These are phyloP conservation scores for Octonoba sinensis DNA, from an alignment of 2,888 invertebrate genomes.

Conservation along the genomic window DNA sequence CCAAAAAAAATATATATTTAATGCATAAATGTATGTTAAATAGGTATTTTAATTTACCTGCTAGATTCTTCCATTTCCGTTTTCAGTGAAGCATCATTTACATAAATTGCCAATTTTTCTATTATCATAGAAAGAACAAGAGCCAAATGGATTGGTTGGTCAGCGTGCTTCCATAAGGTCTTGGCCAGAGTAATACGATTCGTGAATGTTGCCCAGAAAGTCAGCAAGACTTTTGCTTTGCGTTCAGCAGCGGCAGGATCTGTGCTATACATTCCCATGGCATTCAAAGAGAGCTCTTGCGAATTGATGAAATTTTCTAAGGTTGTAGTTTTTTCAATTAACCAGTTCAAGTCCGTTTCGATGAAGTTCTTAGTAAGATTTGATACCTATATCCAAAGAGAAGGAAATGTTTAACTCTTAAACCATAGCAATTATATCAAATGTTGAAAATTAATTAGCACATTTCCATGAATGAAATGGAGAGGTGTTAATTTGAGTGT, in stretches of 20 bases:
- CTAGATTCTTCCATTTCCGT: constrained; percentile 66
- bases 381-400: constrained; percentile 44
- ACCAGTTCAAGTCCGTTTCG: constrained; percentile 67
- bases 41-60: constrained; percentile 45
- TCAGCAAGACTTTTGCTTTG: constrained; percentile 66
- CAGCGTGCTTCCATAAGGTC: constrained; percentile 67
- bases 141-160: constrained; percentile 68
- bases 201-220: constrained; percentile 68
- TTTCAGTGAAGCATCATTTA: constrained; percentile 66
- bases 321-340: constrained; percentile 68
- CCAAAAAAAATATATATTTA: not conserved
- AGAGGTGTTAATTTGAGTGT: too few species aligned
- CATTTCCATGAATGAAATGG: too few species aligned
- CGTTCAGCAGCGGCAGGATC: constrained; percentile 67
- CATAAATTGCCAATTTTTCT: constrained; percentile 65
- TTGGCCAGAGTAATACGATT: constrained; percentile 66
- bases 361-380: constrained; percentile 67
- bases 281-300: constrained; percentile 69
- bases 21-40: not conserved
- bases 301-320: constrained; percentile 69
- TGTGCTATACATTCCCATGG: constrained; percentile 66
- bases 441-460: not conserved
- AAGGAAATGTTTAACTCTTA: not conserved
- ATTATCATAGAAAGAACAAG: constrained; percentile 67
- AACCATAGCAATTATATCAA: not conserved